Percentiles rank a stretch among this genome's conserved stretches.
Evolutionary conservation across 1,140 invertebrate species (phyloP).

Genomic region (Panagrolaimus sp.): DNA sequence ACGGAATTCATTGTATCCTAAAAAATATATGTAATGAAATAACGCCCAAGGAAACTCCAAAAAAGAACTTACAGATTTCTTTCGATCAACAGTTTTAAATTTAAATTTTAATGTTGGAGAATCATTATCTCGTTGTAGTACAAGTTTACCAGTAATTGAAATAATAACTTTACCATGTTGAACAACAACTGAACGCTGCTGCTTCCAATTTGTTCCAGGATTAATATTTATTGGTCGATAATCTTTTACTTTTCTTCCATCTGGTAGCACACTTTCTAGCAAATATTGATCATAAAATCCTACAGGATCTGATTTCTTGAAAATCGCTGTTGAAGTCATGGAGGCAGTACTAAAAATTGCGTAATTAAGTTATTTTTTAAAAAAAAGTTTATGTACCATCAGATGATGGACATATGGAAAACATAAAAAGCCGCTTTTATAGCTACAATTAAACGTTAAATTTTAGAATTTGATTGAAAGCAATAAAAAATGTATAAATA

Average conservation of each 20-base stretch:
- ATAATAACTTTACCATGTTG: not conserved
- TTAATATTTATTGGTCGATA: slow-evolving; percentile 4
- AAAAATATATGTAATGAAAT: too few relatives aligned
- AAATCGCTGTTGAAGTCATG: not conserved
- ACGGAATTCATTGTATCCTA: not conserved
- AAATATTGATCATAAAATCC: not conserved
- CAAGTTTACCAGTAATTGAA: not conserved
- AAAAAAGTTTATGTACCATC: too few relatives aligned
- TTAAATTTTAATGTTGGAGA: not conserved
- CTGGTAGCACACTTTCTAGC: not conserved
- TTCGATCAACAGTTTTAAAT: not conserved
- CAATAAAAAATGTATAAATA: too few relatives aligned
- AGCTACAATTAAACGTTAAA: too few relatives aligned
- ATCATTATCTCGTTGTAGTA: slow-evolving; percentile 4
- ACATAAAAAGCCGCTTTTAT: too few relatives aligned
- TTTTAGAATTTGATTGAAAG: too few relatives aligned
- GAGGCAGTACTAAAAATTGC: not conserved
- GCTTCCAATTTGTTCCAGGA: slow-evolving; percentile 6
- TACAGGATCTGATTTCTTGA: slow-evolving; percentile 8
- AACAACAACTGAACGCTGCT: not conserved
- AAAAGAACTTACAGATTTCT: not conserved
- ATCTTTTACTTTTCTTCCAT: not conserved
- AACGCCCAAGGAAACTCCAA: too few relatives aligned
- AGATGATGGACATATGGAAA: too few relatives aligned
- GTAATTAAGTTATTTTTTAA: not conserved